phyloP scores from a whole-genome alignment of 1,140 invertebrate genomes.

The Bicyclus anynana region DNA sequence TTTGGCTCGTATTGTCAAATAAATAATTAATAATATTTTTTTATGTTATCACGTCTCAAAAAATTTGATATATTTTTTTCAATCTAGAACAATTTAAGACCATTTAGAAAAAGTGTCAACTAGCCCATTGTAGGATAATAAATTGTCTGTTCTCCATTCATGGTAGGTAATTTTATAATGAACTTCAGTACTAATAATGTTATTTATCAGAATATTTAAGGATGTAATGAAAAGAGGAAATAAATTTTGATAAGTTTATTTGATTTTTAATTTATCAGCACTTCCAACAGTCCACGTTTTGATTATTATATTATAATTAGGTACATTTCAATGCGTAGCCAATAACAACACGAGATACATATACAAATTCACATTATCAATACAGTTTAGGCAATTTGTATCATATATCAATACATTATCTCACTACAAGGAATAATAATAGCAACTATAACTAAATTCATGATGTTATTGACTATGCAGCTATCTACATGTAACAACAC shows the following conservation, averaged over 20 bases:
- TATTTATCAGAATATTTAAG: neutral
- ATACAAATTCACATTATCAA: constrained; percentile 15
- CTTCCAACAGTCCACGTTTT: constrained; percentile 46
- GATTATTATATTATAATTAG: constrained; percentile 28
- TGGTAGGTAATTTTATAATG: too few relatives aligned
- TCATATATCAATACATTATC: constrained; percentile 19
- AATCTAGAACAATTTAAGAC: too few relatives aligned
- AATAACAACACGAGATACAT: constrained; percentile 23
- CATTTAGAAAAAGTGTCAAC: too few relatives aligned
- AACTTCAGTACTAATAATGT: too few relatives aligned
- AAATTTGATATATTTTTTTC: too few relatives aligned
- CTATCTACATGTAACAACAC: constrained; percentile 51
- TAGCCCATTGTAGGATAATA: too few relatives aligned
- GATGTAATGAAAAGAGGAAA: constrained; percentile 13
- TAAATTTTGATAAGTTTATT: constrained; percentile 31
- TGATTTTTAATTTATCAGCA: constrained; percentile 48
- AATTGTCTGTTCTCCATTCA: too few relatives aligned
- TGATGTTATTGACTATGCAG: constrained; percentile 29
- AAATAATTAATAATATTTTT: too few relatives aligned
- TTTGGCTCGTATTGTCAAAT: too few relatives aligned
- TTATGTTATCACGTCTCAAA: too few relatives aligned
- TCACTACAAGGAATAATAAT: constrained; percentile 19
- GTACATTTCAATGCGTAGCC: constrained; percentile 29
- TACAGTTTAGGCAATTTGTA: constrained; percentile 23
- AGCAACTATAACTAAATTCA: constrained; percentile 13